Base-by-base conservation (phyloP, 92 coral and sea anemone genomes). In the Montipora capitata region DNA sequence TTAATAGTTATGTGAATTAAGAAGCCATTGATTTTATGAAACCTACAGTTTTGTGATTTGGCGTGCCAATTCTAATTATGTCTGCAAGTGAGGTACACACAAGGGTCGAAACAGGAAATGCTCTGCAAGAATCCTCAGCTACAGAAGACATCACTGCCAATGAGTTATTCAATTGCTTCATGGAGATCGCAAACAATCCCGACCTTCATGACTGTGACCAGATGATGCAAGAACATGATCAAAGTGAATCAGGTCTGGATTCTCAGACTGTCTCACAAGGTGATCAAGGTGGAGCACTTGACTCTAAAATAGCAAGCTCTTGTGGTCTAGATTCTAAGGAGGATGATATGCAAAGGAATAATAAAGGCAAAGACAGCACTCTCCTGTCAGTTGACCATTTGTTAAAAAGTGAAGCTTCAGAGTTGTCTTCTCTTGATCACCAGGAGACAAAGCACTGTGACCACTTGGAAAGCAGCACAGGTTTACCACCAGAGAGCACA, bases 151-250 rank as follows among this genome's bases (percentile, higher is more conserved):
- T 79, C 10, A 81, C 95, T 61, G 89, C 92, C 3, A 74, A 81
- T 43, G 96, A 96, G n/a, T 80, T 97, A 54, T 97, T 94, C 92
- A 88, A 96, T 56, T 87, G 96, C 44, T 95, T 97, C 49, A 97
- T 97, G 97, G 97, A 94, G 79, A 96, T 97, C 90, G 96, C 94
- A 35, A 89, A 88, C 48, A 76, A 87, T 74, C 87, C 81, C 2
- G 81, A 88, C 17, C 81, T 84, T 57, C 95, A 91, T 14, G 42
- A 41, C 54, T 17, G 7, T 16, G 83, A 85, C 15, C 10, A 38
- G 15, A 54, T 43, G 16, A 35, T 4, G 13, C 48, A 42, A 71
- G 72, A 44, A 72, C 67, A 13, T 48, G 77, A 81, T 68, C 77
- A 82, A 20, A 12, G 56, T 11, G 86, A 81, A 68, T 7, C 86